These are phyloP conservation scores for Arrhamphus sclerolepis DNA, from an alignment of 2,797 vertebrate species.

Conservation along the genomic window DNA sequence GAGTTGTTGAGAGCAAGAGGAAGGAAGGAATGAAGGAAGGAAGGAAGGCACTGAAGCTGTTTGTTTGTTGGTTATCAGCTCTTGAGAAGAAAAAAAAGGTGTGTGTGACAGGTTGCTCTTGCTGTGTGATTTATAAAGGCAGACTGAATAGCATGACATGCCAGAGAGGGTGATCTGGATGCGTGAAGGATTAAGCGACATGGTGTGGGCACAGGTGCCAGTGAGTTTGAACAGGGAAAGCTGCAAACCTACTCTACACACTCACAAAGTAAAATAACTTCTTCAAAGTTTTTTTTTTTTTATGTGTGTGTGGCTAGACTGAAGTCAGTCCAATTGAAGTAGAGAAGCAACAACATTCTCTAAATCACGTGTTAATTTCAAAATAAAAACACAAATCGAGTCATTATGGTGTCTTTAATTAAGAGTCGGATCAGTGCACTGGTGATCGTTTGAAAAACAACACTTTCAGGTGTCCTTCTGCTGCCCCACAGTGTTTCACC, in stretches of 20 bases:
- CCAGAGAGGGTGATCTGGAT: slow-evolving; percentile 42
- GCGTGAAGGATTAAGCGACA: slow-evolving; percentile 27
- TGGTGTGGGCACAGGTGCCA: slow-evolving; percentile 20
- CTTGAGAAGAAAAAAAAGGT: slow-evolving; percentile 14
- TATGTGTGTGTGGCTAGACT: too few species aligned
- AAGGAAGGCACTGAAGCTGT: slow-evolving; percentile 24
- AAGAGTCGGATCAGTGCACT: too few species aligned
- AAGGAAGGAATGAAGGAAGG: slow-evolving; percentile 31
- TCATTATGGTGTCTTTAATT: too few species aligned
- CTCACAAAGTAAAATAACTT: too few species aligned
- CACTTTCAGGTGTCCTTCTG: too few species aligned
- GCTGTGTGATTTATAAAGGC: slow-evolving; percentile 68
- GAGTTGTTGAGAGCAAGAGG: slow-evolving; percentile 38
- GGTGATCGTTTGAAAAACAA: too few species aligned
- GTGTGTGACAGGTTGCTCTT: slow-evolving; percentile 61
- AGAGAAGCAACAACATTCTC: not conserved
- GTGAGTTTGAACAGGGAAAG: too few species aligned
- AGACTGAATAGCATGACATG: slow-evolving; percentile 31
- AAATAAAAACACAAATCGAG: too few species aligned
- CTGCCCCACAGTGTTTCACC: too few species aligned
- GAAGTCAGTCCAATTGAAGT: not conserved
- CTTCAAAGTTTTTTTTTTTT: too few species aligned
- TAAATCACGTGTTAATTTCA: not conserved
- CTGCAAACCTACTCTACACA: too few species aligned
- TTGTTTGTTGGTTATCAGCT: slow-evolving; percentile 46